A percentile compares a stretch with the other conserved stretches of the same genome.
Evolutionary conservation across 2,888 invertebrate species (phyloP).

Genomic region (Epicampocera succincta): DNA sequence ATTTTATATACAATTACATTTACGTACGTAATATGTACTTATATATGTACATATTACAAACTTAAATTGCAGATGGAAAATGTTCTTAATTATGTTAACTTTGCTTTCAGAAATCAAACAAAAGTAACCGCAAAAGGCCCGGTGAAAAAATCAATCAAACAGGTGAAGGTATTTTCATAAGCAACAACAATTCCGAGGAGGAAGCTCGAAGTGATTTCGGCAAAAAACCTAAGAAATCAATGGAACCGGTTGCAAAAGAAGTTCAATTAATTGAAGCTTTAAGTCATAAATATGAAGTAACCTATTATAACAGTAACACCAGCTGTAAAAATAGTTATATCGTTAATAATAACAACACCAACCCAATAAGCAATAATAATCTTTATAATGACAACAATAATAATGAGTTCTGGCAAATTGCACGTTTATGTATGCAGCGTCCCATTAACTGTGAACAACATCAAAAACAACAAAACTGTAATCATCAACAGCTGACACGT

Average conservation of each 20-base stretch:
- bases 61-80: too few relatives aligned
- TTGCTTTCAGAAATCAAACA: conserved; percentile 31
- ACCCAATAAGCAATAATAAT: conserved; percentile 37
- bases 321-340: conserved; percentile 35
- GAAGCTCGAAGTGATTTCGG: neutral
- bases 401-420: conserved; percentile 59
- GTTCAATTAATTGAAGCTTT: conserved; percentile 44
- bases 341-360: conserved; percentile 16
- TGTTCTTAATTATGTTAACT: neutral
- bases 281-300: conserved; percentile 48
- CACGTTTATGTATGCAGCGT: conserved; percentile 57
- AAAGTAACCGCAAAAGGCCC: conserved; percentile 20
- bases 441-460: conserved; percentile 45
- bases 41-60: too few relatives aligned
- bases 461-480: conserved; percentile 33
- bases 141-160: conserved; percentile 6
- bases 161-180: neutral
- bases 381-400: conserved; percentile 24
- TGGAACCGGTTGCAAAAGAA: conserved; percentile 4
- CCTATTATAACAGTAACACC: conserved; percentile 40
- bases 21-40: too few relatives aligned
- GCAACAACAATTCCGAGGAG: neutral
- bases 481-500: conserved; percentile 34
- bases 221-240: conserved; percentile 26
- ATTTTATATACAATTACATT: too few relatives aligned